phyloP scores from a whole-genome alignment of 2,797 vertebrate species.

The Clarias pachynema region DNA sequence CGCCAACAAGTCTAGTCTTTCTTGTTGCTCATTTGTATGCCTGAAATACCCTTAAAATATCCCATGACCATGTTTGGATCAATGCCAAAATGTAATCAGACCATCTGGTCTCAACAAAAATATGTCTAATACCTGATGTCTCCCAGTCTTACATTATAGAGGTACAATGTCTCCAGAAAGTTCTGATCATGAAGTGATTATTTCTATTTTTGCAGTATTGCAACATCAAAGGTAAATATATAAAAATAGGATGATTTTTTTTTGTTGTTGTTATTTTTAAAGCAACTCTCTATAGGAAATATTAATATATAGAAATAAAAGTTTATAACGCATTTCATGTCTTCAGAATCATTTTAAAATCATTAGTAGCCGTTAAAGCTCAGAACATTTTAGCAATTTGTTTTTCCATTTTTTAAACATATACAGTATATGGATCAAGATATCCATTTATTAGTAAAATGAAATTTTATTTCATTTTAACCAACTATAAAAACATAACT shows the following conservation, averaged over 20 bases:
- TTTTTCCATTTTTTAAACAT: neutral
- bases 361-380: neutral
- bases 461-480: too few species aligned
- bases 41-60: neutral
- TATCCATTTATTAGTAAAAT: too few species aligned
- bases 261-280: neutral
- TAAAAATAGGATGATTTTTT: neutral
- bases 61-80: neutral
- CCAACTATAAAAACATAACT: too few species aligned
- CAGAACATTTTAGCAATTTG: too few species aligned
- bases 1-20: slow-evolving; percentile 10
- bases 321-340: neutral
- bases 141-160: neutral
- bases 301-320: neutral
- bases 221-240: neutral
- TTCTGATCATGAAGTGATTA: neutral
- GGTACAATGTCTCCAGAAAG: neutral
- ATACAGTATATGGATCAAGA: too few species aligned
- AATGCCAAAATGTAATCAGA: neutral
- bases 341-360: neutral
- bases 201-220: neutral
- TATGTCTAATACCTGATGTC: neutral
- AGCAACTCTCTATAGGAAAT: neutral
- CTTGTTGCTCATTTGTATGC: neutral
- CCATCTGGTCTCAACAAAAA: neutral